Evolutionary conservation across 2,797 vertebrate genomes (phyloP).

Genomic region (Cichlasoma orientale): DNA sequence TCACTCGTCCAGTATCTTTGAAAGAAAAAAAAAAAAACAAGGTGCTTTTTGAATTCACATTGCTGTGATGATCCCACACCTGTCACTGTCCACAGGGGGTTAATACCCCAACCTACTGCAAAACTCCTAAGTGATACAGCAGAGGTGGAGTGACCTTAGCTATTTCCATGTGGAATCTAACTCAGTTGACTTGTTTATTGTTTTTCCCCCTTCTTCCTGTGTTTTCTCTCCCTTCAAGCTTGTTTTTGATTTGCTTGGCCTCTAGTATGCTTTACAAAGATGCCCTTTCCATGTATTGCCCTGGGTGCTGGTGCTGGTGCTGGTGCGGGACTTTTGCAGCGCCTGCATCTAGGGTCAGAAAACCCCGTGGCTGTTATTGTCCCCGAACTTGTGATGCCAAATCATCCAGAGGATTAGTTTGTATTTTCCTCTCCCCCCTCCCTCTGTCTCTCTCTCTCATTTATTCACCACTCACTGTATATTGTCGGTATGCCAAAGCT

Average conservation of each 20-base stretch:
- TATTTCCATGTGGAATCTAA: constrained; percentile 61
- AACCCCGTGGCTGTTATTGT: constrained; percentile 56
- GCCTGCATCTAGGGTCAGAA: constrained; percentile 43
- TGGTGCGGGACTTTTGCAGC: constrained; percentile 43
- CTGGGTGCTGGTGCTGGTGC: constrained; percentile 33
- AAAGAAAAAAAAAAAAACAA: constrained; percentile 33
- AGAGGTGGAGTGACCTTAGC: constrained; percentile 66
- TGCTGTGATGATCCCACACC: constrained; percentile 32
- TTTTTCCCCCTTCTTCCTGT: constrained; percentile 47
- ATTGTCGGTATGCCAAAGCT: constrained; percentile 38
- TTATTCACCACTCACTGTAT: constrained; percentile 32
- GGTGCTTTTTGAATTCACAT: constrained; percentile 46
- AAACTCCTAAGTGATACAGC: constrained; percentile 60
- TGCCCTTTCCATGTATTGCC: constrained; percentile 62
- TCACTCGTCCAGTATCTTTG: constrained; percentile 1
- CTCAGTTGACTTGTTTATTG: constrained; percentile 69
- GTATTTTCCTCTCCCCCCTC: constrained; percentile 33
- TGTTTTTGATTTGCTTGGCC: constrained; percentile 65
- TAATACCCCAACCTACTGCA: constrained; percentile 65
- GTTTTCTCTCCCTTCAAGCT: constrained; percentile 44
- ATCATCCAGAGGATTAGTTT: constrained; percentile 56
- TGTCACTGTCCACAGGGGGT: constrained; percentile 50
- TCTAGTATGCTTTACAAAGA: constrained; percentile 53
- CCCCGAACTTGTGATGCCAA: constrained; percentile 48
- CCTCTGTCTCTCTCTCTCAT: constrained; percentile 1